Base-by-base conservation (phyloP, 2,797 vertebrate species). In the Margarornis squamiger region DNA sequence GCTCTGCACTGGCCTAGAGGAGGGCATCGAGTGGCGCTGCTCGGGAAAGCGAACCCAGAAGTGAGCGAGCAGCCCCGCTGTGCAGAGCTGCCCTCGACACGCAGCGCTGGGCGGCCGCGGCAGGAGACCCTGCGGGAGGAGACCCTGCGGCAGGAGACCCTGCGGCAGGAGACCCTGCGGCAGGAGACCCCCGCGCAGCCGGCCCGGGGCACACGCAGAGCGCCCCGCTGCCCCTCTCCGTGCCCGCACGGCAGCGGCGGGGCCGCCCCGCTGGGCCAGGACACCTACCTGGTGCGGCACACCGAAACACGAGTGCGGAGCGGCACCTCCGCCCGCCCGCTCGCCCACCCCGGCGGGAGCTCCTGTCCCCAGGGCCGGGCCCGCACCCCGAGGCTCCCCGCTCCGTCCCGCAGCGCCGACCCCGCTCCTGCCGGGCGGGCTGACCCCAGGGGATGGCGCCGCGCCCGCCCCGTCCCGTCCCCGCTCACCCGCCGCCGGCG, bases 241-340 rank as follows among this genome's bases (percentile, higher is more conserved):
- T 2, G 32, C 13, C 38, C 5, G 45, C 45, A 21, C 16, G 27
- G 27, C 38, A 14, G 23, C 16, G 23, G 43, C 22, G 23, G 30
- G 5, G 24, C 63, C 22, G 43, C n/a, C 16, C 9, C 11, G n/a
- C 39, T 14, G 11, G 27, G 18, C 12, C 45, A 45, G 48, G 18
- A 45, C 66, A 57, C 87, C 39, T 9, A 77, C 91, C 84, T 61
- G 2, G 12, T 1, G 61, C 54, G 4, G 39, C 39, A 10, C 6
- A 8, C 3, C 3, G 4, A 2, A 10, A 2, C 10, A 7, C 14
- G 8, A 1, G 9, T 1, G 2, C 1, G 38, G 21, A 29, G 14
- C 0, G 3, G 6, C 65, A 9, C 29, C 49, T 3, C 38, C 9
- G 18, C 14, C 75, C 9, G 30, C 20, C 38, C 6, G 51, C 57